Percentiles rank a stretch among this genome's conserved stretches.
phyloP scores from a whole-genome alignment of 1,140 invertebrate genomes.

The Scaptomyza montana region DNA sequence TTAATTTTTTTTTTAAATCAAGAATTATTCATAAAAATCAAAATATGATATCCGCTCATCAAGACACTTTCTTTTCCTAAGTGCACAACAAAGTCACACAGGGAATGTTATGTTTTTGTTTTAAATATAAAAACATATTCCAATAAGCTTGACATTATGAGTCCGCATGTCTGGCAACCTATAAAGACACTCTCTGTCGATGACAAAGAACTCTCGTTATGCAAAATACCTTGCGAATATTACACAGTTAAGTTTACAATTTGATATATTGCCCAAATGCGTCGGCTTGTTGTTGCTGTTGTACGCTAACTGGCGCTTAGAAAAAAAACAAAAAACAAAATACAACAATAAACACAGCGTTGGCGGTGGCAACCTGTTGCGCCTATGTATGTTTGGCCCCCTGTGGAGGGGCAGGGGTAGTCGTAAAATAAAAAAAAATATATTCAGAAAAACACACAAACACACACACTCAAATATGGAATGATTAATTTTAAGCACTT shows the following conservation, averaged over 20 bases:
- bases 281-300: background rate
- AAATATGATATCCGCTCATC: too few relatives aligned
- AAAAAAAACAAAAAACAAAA: slow-evolving; percentile 19
- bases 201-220: slow-evolving; percentile 65
- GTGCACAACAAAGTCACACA: background rate
- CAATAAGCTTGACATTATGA: background rate
- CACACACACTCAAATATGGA: slow-evolving; percentile 73
- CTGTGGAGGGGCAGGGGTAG: slow-evolving; percentile 24
- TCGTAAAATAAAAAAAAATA: slow-evolving; percentile 70
- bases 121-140: background rate
- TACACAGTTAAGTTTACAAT: slow-evolving; percentile 61
- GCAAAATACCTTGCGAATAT: slow-evolving; percentile 61
- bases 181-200: background rate
- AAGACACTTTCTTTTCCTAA: background rate
- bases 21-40: background rate
- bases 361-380: slow-evolving; percentile 69
- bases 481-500: slow-evolving; percentile 84
- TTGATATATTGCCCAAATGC: slow-evolving; percentile 32
- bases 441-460: slow-evolving; percentile 56
- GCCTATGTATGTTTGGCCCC: slow-evolving; percentile 45
- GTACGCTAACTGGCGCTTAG: slow-evolving; percentile 44
- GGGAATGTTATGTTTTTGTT: too few relatives aligned
- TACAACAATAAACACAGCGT: slow-evolving; percentile 8
- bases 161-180: too few relatives aligned
- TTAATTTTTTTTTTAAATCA: too few relatives aligned